These are phyloP conservation scores for Buteo buteo DNA, from an alignment of 2,113 vertebrate genomes.

Conservation along the genomic window DNA sequence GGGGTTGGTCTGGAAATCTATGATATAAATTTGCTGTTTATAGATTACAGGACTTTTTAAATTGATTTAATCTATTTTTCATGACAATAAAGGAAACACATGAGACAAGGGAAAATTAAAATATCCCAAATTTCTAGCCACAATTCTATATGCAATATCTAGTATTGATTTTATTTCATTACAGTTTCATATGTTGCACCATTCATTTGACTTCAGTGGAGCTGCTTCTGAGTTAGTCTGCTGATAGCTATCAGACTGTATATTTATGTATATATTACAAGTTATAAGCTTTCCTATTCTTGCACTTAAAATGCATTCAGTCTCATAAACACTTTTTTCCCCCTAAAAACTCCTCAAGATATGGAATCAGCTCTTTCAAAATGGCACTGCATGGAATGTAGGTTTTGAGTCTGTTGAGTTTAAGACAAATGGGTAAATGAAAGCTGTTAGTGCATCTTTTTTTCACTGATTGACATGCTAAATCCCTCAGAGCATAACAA, in stretches of 20 bases:
- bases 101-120: neutral
- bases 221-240: neutral
- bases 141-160: neutral
- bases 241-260: neutral
- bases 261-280: neutral
- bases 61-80: neutral
- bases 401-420: neutral
- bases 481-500: slow-evolving; percentile 39
- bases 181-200: neutral
- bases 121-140: neutral
- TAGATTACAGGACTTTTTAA: neutral
- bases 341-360: neutral
- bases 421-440: neutral
- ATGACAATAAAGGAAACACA: neutral
- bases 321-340: neutral
- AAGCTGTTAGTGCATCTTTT: neutral
- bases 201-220: neutral
- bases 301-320: neutral
- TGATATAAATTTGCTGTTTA: neutral
- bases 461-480: slow-evolving; percentile 16
- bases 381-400: neutral
- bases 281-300: neutral
- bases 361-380: neutral
- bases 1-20: neutral
- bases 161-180: neutral